These are phyloP conservation scores for Drosophila arawakana DNA, from an alignment of 1,140 invertebrate genomes.

Conservation along the genomic window DNA sequence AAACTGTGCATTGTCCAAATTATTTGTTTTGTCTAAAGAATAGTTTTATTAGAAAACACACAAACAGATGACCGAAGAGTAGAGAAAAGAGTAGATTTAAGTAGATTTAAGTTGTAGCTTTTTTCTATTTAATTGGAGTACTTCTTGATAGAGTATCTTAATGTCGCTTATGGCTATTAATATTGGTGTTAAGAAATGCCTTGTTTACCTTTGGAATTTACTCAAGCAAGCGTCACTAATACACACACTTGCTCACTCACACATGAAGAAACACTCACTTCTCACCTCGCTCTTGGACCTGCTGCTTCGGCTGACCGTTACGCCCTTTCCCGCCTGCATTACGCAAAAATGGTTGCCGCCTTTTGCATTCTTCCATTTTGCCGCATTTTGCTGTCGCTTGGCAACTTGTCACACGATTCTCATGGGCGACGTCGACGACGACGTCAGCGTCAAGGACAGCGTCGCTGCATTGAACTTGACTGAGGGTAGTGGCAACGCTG, in stretches of 20 bases:
- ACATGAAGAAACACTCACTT: conserved; percentile 6
- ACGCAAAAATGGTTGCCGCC: conserved; percentile 32
- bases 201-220: conserved; percentile 29
- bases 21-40: no score
- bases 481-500: conserved; percentile 49
- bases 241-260: background rate
- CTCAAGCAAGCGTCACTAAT: conserved; percentile 25
- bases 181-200: background rate
- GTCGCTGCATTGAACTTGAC: conserved; percentile 75
- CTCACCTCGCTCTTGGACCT: conserved; percentile 16
- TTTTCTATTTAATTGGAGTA: background rate
- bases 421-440: conserved; percentile 5
- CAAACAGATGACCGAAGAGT: conserved; percentile 31
- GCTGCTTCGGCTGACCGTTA: conserved; percentile 31
- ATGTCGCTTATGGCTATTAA: background rate
- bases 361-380: conserved; percentile 9
- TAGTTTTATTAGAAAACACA: conserved; percentile 29
- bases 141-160: background rate
- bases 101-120: no score
- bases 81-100: background rate
- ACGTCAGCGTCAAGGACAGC: conserved; percentile 56
- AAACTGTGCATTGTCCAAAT: no score
- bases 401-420: conserved; percentile 50
- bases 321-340: conserved; percentile 31
- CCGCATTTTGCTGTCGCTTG: conserved; percentile 25